These are phyloP conservation scores for Sciaenops ocellatus DNA, from an alignment of 2,797 vertebrate genomes.

Conservation along the genomic window DNA sequence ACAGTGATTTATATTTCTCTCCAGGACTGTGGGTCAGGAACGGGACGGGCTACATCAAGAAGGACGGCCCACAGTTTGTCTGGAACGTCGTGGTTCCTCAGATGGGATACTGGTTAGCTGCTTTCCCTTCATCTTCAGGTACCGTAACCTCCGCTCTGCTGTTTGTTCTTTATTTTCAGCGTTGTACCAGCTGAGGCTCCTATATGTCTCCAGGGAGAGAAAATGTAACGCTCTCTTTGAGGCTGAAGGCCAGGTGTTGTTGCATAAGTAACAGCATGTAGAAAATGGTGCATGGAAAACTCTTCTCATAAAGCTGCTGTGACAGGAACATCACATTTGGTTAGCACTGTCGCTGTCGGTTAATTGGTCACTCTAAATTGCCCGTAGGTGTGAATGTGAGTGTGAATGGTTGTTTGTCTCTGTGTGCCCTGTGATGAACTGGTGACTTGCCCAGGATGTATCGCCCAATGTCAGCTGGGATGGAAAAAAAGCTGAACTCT, in stretches of 20 bases:
- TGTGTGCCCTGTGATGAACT: too few species aligned
- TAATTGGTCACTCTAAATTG: too few species aligned
- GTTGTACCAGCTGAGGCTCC: conserved; percentile 11
- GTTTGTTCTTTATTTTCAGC: neutral
- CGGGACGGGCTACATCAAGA: conserved; percentile 94
- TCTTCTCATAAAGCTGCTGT: too few species aligned
- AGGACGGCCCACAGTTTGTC: conserved; percentile 91
- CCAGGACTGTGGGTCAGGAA: conserved; percentile 94
- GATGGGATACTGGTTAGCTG: conserved; percentile 96
- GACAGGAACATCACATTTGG: neutral
- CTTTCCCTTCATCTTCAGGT: conserved; percentile 90
- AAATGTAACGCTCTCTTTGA: neutral
- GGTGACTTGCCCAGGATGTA: too few species aligned
- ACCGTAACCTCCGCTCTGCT: neutral
- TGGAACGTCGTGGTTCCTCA: conserved; percentile 93
- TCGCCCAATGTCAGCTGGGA: too few species aligned
- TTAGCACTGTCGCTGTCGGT: too few species aligned
- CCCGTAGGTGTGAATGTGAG: too few species aligned
- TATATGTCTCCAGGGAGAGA: neutral
- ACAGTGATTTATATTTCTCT: neutral
- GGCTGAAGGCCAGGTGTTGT: neutral
- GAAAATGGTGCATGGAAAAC: too few species aligned
- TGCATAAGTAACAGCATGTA: neutral
- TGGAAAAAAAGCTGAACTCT: neutral
- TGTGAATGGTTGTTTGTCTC: too few species aligned